phyloP scores from a whole-genome alignment of 1,140 invertebrate genomes.

The Drosophila trapezifrons region DNA sequence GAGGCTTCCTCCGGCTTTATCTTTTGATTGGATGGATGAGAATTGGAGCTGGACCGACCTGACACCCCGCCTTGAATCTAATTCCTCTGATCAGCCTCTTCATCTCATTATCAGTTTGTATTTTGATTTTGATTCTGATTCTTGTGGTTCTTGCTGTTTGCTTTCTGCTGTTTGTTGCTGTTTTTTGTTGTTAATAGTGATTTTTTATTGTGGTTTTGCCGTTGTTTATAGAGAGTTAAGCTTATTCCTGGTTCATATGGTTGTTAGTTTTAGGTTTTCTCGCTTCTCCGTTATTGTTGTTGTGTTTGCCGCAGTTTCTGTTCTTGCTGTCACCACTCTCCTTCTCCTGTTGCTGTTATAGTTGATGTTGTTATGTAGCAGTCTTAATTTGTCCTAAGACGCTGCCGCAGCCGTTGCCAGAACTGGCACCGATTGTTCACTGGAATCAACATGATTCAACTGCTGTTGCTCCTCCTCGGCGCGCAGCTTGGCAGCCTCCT shows the following conservation, averaged over 20 bases:
- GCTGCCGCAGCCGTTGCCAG: constrained; percentile 47
- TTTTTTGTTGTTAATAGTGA: constrained; percentile 50
- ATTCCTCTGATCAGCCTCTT: constrained; percentile 17
- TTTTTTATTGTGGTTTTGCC: constrained; percentile 47
- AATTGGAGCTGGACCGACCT: not conserved
- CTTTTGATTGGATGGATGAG: constrained; percentile 3
- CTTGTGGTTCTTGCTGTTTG: constrained; percentile 27
- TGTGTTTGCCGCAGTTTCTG: constrained; percentile 34
- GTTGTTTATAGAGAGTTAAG: constrained; percentile 58
- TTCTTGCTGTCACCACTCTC: constrained; percentile 38
- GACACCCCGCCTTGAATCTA: constrained; percentile 6
- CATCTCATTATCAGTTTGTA: constrained; percentile 17
- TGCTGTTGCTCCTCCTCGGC: constrained; percentile 73
- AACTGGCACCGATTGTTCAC: constrained; percentile 43
- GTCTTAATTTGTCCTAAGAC: constrained; percentile 65
- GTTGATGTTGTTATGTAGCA: constrained; percentile 35
- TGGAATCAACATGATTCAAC: constrained; percentile 68
- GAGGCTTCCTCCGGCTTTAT: not conserved
- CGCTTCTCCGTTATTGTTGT: constrained; percentile 39
- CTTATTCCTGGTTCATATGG: constrained; percentile 59
- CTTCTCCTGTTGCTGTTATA: constrained; percentile 31
- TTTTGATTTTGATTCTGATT: constrained; percentile 32
- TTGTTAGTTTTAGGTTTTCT: constrained; percentile 38
- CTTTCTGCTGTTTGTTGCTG: constrained; percentile 31
- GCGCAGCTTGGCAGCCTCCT: constrained; percentile 68